A percentile compares a stretch with the other conserved stretches of the same genome.
phyloP scores from a whole-genome alignment of 2,888 invertebrate genomes.

The Tridacna crocea region DNA sequence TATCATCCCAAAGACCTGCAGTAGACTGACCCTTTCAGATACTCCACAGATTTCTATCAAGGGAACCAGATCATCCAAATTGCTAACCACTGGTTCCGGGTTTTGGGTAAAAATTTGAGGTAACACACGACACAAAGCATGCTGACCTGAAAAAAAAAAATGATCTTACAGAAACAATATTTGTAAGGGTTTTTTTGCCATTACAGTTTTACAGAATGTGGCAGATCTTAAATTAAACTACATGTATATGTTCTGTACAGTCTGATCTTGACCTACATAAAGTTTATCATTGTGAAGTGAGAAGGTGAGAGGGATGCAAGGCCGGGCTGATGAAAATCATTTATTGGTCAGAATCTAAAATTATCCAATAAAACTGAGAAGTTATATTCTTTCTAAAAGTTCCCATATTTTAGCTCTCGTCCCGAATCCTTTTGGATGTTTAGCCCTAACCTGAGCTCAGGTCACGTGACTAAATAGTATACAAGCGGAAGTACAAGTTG shows the following conservation, averaged over 20 bases:
- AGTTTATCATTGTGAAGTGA: too few species aligned
- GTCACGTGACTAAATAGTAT: slow-evolving; percentile 43
- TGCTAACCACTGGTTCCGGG: slow-evolving; percentile 93
- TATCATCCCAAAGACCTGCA: slow-evolving; percentile 92
- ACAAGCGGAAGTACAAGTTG: slow-evolving; percentile 8
- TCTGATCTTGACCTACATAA: too few species aligned
- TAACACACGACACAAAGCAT: slow-evolving; percentile 93
- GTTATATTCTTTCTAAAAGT: too few species aligned
- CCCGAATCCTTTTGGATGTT: too few species aligned
- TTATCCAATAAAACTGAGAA: too few species aligned
- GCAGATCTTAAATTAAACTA: not conserved
- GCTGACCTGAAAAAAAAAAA: slow-evolving; percentile 89
- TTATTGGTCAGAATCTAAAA: too few species aligned
- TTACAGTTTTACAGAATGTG: not conserved
- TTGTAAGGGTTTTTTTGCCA: not conserved
- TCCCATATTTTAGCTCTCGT: too few species aligned
- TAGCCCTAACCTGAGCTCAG: not conserved
- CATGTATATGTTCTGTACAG: too few species aligned
- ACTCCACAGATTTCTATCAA: slow-evolving; percentile 93
- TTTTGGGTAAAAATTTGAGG: slow-evolving; percentile 96
- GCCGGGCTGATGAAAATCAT: too few species aligned
- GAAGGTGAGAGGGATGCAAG: too few species aligned
- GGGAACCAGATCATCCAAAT: slow-evolving; percentile 92
- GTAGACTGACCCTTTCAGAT: slow-evolving; percentile 92
- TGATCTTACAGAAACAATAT: not conserved